Conservation (phyloP, 2,113 vertebrate species). For the Coryphaenoides rupestris region DNA sequence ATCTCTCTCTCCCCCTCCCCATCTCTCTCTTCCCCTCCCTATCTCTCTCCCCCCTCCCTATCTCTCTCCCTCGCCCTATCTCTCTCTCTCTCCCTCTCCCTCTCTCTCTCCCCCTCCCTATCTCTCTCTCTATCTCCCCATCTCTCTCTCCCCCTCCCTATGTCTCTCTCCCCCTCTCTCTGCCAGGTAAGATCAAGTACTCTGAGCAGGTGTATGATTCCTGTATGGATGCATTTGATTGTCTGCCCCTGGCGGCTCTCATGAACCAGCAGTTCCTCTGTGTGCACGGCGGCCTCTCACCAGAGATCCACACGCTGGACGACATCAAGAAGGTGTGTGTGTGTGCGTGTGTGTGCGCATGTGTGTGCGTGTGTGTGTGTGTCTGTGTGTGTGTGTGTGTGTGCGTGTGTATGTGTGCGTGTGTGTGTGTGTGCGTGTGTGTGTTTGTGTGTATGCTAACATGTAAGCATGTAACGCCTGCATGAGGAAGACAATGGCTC, state of each 20-base stretch:
- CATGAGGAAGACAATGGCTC: too few species aligned
- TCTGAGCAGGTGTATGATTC: conserved; percentile 81
- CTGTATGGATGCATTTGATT: conserved; percentile 82
- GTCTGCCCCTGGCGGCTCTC: conserved; percentile 77
- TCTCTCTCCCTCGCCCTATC: not conserved
- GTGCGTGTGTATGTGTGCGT: too few species aligned
- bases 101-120: too few species aligned
- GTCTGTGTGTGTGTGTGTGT: too few species aligned
- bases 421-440: too few species aligned
- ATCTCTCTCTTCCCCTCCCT: not conserved
- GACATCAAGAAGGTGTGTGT: conserved; percentile 77
- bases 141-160: not conserved
- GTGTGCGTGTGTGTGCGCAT: not conserved
- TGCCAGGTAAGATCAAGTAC: conserved; percentile 82
- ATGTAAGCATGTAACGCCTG: too few species aligned
- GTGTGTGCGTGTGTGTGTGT: not conserved
- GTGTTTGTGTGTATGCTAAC: too few species aligned
- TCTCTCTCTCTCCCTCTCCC: too few species aligned
- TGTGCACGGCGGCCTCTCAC: conserved; percentile 79
- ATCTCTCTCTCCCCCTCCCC: conserved; percentile 3
- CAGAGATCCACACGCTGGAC: conserved; percentile 80
- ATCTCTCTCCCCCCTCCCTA: conserved; percentile 8
- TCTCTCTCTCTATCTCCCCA: not conserved
- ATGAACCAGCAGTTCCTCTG: conserved; percentile 83
- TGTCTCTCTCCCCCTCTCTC: conserved; percentile 3